Percentiles rank a stretch among this genome's conserved stretches.
These are phyloP conservation scores for Mobula hypostoma DNA, from an alignment of 2,113 vertebrate species.

Conservation along the genomic window DNA sequence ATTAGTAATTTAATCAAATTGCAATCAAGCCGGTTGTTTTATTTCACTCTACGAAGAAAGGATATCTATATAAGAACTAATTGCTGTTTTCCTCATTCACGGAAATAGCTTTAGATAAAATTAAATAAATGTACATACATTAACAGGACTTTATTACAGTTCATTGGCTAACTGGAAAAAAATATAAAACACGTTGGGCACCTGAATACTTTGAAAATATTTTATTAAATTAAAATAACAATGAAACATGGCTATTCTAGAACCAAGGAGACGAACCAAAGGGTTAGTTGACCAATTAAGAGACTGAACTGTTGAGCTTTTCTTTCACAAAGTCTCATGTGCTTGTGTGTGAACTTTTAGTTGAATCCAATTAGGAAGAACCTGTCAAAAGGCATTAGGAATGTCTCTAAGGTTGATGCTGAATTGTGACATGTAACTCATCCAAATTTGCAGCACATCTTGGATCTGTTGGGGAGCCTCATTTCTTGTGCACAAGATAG, in stretches of 20 bases:
- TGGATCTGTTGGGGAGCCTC: constrained; percentile 11
- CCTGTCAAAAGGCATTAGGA: constrained; percentile 24
- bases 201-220: constrained; percentile 1
- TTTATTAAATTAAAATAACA: constrained; percentile 12
- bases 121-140: neutral
- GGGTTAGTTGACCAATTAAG: constrained; percentile 27
- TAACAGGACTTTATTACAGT: neutral
- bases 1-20: neutral
- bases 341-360: constrained; percentile 11
- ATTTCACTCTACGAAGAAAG: neutral
- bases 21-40: neutral
- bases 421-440: constrained; percentile 31
- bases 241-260: neutral
- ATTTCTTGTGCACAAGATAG: constrained; percentile 14
- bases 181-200: neutral
- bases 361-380: constrained; percentile 34
- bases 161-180: neutral
- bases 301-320: constrained; percentile 19
- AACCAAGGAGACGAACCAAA: neutral
- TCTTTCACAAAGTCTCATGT: constrained; percentile 7
- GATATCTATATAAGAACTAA: neutral
- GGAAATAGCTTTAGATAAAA: neutral
- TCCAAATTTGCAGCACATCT: constrained; percentile 20
- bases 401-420: constrained; percentile 14
- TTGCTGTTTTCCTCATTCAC: neutral